Percentiles rank a stretch among this genome's conserved stretches.
Conservation (phyloP, 2,888 invertebrate species). For the Hetaerina titia region DNA sequence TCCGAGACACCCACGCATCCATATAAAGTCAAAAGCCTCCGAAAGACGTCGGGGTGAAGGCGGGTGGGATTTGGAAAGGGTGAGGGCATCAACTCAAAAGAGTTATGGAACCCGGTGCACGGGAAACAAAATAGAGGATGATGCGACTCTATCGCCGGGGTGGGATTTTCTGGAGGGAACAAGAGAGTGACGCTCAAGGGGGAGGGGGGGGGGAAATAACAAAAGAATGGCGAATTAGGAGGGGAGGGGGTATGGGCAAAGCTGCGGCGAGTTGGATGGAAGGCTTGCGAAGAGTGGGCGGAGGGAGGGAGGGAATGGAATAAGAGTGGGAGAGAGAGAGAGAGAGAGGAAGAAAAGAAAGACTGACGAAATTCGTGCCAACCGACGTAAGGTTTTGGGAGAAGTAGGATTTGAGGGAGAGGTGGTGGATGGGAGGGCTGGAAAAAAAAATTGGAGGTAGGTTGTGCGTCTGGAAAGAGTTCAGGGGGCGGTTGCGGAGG, state of each 20-base stretch:
- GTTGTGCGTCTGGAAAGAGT: constrained; percentile 9
- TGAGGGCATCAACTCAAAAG: constrained; percentile 14
- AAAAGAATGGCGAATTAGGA: neutral
- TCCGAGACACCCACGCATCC: constrained; percentile 44
- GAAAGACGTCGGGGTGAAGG: neutral
- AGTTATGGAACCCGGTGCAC: constrained; percentile 44
- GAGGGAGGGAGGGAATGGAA: constrained; percentile 4
- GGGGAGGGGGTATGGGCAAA: neutral
- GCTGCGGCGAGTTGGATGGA: neutral
- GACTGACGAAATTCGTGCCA: constrained; percentile 48
- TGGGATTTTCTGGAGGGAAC: neutral
- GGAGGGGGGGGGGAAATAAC: neutral
- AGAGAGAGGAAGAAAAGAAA: neutral
- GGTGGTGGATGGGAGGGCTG: constrained; percentile 5
- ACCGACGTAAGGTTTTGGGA: constrained; percentile 21
- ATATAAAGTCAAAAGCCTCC: constrained; percentile 42
- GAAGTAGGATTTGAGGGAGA: constrained; percentile 24
- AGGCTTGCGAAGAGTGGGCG: neutral
- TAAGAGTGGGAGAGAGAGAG: neutral
- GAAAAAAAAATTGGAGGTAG: constrained; percentile 56
- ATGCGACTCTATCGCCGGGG: constrained; percentile 30
- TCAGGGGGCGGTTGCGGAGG: neutral
- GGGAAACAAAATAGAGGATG: constrained; percentile 40
- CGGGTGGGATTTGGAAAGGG: neutral
- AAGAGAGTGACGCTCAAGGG: neutral